These are phyloP conservation scores for Subacronicta megacephala DNA, from an alignment of 2,888 invertebrate genomes.

Conservation along the genomic window DNA sequence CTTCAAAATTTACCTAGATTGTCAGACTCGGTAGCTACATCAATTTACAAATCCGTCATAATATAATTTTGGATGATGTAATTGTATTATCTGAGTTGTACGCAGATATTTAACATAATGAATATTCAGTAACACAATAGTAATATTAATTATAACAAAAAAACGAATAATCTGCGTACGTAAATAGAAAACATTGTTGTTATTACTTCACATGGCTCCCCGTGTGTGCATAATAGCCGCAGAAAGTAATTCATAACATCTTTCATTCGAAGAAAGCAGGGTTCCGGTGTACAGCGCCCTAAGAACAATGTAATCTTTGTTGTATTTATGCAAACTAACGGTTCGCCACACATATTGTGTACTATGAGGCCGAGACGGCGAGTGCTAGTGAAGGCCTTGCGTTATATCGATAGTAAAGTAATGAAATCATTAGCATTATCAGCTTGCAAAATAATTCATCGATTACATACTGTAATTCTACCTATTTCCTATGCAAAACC, in stretches of 20 bases:
- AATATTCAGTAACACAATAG: too few species aligned
- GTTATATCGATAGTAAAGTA: slow-evolving; percentile 10
- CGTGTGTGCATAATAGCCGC: not conserved
- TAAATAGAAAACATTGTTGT: slow-evolving; percentile 1
- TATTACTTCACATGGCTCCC: slow-evolving; percentile 1
- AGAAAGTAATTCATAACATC: slow-evolving; percentile 15
- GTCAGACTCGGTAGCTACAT: too few species aligned
- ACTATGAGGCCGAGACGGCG: slow-evolving; percentile 11
- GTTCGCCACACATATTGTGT: slow-evolving; percentile 36
- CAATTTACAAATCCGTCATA: too few species aligned
- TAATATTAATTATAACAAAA: not conserved
- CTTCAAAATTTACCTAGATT: too few species aligned
- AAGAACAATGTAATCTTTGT: slow-evolving; percentile 49
- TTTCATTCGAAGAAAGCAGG: slow-evolving; percentile 13
- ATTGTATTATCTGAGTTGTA: too few species aligned
- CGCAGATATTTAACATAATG: too few species aligned
- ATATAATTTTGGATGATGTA: too few species aligned
- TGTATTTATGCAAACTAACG: slow-evolving; percentile 53
- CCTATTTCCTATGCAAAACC: too few species aligned
- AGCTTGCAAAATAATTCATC: too few species aligned
- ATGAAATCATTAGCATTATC: not conserved
- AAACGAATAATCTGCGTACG: not conserved
- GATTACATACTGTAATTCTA: too few species aligned
- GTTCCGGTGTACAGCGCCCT: slow-evolving; percentile 29
- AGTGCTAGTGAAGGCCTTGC: slow-evolving; percentile 3